Evolutionary conservation across 92 coral and sea anemone genomes (phyloP), one percentile per base, ranked within the genome.

Genomic region (Muricea muricata): DNA sequence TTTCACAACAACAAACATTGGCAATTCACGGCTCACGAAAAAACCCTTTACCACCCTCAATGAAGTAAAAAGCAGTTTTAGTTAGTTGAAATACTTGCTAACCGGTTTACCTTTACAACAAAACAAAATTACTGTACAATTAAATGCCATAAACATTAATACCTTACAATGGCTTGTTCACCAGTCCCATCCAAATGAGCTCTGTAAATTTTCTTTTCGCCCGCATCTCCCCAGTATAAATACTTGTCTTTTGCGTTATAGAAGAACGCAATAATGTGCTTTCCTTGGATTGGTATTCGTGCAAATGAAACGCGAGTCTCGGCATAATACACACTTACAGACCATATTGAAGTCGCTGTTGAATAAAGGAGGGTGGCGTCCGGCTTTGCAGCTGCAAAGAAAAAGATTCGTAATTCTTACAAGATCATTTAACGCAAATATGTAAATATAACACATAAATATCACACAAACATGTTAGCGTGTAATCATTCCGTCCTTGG

Each of bases 181-280:
- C 90, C 89, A 54, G 85, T 84, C 12, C 97, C 98, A 21, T 75
- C 91, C 79, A 93, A 68, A 21, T 76, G 84, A n/a, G 94, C 90
- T n/a, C 98, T 94, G 14, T 85, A 79, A 74, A 95, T 91, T n/a
- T 28, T 87, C 65, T 56, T 82, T 15, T 30, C 91, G 0, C 18
- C 7, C 10, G 89, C 91, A 55, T 95, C 98, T 34, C 91, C 91
- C 97, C 97, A 95, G 72, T 95, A 95, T n/a, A 95, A 40, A 7
- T 88, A 89, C 71, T 93, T 91, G 46, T 93, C 97, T 31, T 83
- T 78, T 31, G 94, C 89, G 80, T 95, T 91, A 56, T 93, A 93
- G 63, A 85, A 92, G 70, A 95, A 58, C 39, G 95, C 93, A 33
- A 95, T 90, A 31, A 95, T 73, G 37, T 56, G 76, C 15, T 80